Conservation (phyloP, 2,888 invertebrate species). For the Parnassius smintheus region DNA sequence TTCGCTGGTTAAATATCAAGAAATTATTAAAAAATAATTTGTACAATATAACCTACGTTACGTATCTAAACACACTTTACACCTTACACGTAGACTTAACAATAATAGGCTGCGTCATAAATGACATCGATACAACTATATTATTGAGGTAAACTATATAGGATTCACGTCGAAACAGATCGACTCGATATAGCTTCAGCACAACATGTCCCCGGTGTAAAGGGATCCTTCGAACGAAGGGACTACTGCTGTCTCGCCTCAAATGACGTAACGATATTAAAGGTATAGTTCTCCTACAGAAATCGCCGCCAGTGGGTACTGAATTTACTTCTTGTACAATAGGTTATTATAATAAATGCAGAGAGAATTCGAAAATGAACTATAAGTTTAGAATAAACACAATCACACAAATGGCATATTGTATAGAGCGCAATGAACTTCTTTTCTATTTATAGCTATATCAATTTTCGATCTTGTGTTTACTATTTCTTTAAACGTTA, state of each 20-base stretch:
- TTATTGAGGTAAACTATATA: constrained; percentile 78
- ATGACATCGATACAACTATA: constrained; percentile 74
- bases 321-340: too few relatives aligned
- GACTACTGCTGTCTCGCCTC: constrained; percentile 36
- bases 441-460: too few relatives aligned
- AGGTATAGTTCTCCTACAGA: too few relatives aligned
- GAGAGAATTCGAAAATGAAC: neutral
- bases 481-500: too few relatives aligned
- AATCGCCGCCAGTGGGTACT: too few relatives aligned
- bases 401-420: too few relatives aligned
- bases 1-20: constrained; percentile 46
- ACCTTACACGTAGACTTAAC: constrained; percentile 74
- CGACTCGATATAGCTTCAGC: constrained; percentile 59
- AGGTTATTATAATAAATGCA: neutral
- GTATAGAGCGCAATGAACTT: too few relatives aligned
- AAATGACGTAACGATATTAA: neutral
- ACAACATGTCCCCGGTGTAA: constrained; percentile 61
- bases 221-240: constrained; percentile 52
- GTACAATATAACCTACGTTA: constrained; percentile 67
- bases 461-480: too few relatives aligned
- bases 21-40: constrained; percentile 66
- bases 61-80: constrained; percentile 69
- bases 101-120: constrained; percentile 79
- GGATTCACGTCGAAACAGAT: constrained; percentile 64
- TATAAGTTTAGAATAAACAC: too few relatives aligned